Percentiles rank a stretch among this genome's conserved stretches.
Conservation (phyloP, 2,888 invertebrate species). For the Oscheius sp. region DNA sequence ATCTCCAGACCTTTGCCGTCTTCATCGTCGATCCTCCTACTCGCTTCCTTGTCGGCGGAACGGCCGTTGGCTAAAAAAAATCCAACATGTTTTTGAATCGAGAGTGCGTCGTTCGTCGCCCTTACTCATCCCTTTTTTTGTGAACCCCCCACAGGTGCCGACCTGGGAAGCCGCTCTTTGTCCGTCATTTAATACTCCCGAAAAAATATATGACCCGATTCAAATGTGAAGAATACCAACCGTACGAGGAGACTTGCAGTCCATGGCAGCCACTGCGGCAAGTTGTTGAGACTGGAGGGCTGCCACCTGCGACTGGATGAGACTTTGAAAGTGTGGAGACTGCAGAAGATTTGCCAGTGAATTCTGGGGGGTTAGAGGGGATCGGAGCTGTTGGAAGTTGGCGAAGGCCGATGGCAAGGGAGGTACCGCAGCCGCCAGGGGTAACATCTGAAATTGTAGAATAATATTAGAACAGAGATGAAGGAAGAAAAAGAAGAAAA, state of each 20-base stretch:
- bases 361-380: constrained; percentile 16
- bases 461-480: neutral
- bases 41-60: constrained; percentile 34
- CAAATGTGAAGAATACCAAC: constrained; percentile 1
- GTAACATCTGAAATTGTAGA: constrained; percentile 52
- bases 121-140: neutral
- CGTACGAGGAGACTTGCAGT: constrained; percentile 27
- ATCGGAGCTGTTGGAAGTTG: constrained; percentile 44
- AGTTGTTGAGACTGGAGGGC: constrained; percentile 36
- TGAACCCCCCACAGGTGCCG: neutral
- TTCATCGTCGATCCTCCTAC: constrained; percentile 51
- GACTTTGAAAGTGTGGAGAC: constrained; percentile 43
- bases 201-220: neutral
- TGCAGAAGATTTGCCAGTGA: constrained; percentile 35
- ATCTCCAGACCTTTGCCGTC: constrained; percentile 63
- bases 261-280: constrained; percentile 18
- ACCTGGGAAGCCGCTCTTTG: neutral
- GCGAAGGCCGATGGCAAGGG: constrained; percentile 51
- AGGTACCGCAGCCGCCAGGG: constrained; percentile 44
- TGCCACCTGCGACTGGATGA: constrained; percentile 47
- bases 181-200: neutral
- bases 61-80: neutral
- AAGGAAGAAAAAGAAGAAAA: neutral
- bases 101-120: neutral
- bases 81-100: neutral